Evolutionary conservation across 35 echinoderm and acorn worm species (phyloP).

Genomic region (Lytechinus variegatus): DNA sequence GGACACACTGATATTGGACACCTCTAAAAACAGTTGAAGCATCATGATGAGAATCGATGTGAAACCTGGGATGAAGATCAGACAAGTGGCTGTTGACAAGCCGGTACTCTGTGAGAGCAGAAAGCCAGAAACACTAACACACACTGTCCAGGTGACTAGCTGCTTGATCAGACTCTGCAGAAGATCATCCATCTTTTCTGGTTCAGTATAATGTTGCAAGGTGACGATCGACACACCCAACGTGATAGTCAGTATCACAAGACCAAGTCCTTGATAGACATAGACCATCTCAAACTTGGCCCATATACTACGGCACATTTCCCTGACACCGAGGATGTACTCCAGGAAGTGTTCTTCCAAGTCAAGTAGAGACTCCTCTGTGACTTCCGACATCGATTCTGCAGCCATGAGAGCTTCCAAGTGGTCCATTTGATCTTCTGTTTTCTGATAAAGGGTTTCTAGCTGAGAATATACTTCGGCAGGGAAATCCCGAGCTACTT

Average conservation of each 20-base stretch:
- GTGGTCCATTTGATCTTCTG: conserved; percentile 46
- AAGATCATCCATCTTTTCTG: not conserved
- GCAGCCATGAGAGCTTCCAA: not conserved
- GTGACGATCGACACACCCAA: conserved; percentile 41
- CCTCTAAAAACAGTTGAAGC: not conserved
- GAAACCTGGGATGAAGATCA: conserved; percentile 31
- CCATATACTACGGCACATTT: conserved; percentile 92
- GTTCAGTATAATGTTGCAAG: not conserved
- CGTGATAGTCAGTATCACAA: conserved; percentile 53
- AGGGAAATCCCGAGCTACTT: conserved; percentile 80
- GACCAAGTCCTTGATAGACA: conserved; percentile 61
- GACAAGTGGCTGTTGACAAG: not conserved
- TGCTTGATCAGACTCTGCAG: not conserved
- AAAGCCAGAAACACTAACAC: not conserved
- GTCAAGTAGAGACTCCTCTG: conserved; percentile 40
- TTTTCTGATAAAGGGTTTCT: conserved; percentile 43
- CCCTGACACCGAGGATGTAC: conserved; percentile 72
- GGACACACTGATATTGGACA: not conserved
- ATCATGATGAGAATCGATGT: not conserved
- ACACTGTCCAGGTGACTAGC: not conserved
- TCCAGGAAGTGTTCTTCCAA: conserved; percentile 60
- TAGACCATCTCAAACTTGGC: conserved; percentile 89
- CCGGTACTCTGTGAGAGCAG: not conserved
- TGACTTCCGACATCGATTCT: not conserved
- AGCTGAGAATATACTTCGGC: conserved; percentile 20